These are phyloP conservation scores for Euplexia lucipara DNA, from an alignment of 2,888 invertebrate species.

Conservation along the genomic window DNA sequence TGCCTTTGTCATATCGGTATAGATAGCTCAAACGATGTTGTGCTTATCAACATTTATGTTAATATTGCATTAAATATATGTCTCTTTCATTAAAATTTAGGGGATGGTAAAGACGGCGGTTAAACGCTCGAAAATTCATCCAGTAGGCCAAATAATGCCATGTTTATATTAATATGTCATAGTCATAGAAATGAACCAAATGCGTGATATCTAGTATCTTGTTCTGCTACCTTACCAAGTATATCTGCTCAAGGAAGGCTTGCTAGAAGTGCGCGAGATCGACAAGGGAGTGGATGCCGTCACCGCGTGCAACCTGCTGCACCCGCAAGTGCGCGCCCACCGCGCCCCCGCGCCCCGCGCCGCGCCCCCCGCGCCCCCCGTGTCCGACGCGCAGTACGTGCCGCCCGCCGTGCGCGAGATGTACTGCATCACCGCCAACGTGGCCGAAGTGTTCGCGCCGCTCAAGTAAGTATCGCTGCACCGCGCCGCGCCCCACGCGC, in stretches of 20 bases:
- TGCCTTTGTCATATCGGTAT: too few relatives aligned
- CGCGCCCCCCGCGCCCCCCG: constrained; percentile 78
- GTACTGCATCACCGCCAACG: constrained; percentile 93
- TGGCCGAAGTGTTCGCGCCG: constrained; percentile 92
- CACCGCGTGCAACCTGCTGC: constrained; percentile 91
- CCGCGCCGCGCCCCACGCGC: constrained; percentile 50
- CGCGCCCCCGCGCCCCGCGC: constrained; percentile 52
- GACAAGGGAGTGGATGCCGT: constrained; percentile 96
- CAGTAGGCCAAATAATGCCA: too few relatives aligned
- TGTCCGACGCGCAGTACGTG: constrained; percentile 72
- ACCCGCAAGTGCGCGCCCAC: constrained; percentile 88
- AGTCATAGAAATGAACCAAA: too few relatives aligned
- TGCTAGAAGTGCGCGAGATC: constrained; percentile 92
- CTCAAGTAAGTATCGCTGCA: constrained; percentile 85
- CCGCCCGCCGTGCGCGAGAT: constrained; percentile 92
- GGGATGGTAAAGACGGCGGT: too few relatives aligned
- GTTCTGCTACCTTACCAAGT: constrained; percentile 15
- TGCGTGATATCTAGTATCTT: not conserved
- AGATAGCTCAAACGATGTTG: too few relatives aligned
- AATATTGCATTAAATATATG: too few relatives aligned
- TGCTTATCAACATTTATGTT: too few relatives aligned
- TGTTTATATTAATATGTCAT: too few relatives aligned
- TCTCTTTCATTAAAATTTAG: too few relatives aligned
- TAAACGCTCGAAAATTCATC: too few relatives aligned
- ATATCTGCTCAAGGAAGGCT: constrained; percentile 87